Base-by-base conservation (phyloP, 2,797 vertebrate genomes). In the Hipposideros larvatus region DNA sequence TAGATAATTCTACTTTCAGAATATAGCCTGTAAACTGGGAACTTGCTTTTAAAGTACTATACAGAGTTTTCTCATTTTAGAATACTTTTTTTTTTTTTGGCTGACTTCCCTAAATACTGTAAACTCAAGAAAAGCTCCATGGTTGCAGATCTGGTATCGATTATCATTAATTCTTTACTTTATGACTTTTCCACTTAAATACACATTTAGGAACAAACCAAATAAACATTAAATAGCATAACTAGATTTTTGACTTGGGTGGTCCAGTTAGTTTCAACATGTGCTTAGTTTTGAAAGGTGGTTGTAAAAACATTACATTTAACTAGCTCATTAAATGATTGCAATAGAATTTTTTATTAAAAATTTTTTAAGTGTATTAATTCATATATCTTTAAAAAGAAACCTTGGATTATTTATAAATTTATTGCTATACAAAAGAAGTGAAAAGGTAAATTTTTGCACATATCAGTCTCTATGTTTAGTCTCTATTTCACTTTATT, bases 151-250 rank as follows among this genome's bases (percentile, higher is more conserved):
- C 97, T 98, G 98, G 96, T 97, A 97, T 98, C n/a, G 97, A 98
- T 98, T 97, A 97, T 97, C 95, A 98, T 97, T 96, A 97, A 98
- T 98, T 97, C 95, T 97, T 96, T 59, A 61, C 55, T 97, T 97
- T 97, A 98, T 96, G 95, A 96, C 95, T 97, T 85, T 97, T 93
- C 96, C 96, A 96, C 97, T 97, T 97, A 97, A 97, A 96, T 93
- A 93, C 93, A 97, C 97, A 95, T 97, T 97, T 97, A 98, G 97
- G 97, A 98, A 96, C 96, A 97, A 98, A 96, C 96, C 96, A 97
- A 97, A 96, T 97, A 97, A 98, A 97, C 97, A 97, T 94, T 78
- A 93, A 97, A 92, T 86, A 93, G 90, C 95, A 94, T 94, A 97
- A 97, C 94, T 97, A 59, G 84, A 91, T 93, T 96, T 97, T 97